Conservation (phyloP, 2,113 vertebrate species). For the Mungos mungo region DNA sequence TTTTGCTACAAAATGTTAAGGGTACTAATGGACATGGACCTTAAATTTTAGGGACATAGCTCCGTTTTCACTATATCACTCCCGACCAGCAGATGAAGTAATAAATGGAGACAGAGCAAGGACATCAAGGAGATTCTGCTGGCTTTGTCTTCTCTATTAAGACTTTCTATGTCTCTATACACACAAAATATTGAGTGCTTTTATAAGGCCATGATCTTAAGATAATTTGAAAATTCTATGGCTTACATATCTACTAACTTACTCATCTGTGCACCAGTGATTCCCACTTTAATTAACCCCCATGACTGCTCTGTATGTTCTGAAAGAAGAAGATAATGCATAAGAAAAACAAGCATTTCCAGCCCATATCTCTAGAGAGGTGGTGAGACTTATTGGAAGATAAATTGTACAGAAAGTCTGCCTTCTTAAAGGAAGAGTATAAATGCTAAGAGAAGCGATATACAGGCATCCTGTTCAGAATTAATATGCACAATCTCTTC, state of each 20-base stretch:
- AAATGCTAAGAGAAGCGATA: background rate
- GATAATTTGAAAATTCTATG: background rate
- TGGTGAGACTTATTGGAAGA: background rate
- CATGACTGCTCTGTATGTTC: background rate
- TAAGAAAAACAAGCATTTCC: slow-evolving; percentile 52
- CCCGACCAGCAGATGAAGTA: background rate
- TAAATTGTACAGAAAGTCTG: background rate
- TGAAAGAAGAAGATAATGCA: background rate
- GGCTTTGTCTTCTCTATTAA: background rate
- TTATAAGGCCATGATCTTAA: background rate
- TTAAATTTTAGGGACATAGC: background rate
- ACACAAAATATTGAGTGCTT: background rate
- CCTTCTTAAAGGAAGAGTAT: background rate
- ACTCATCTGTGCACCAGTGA: slow-evolving; percentile 41
- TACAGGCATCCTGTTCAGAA: background rate
- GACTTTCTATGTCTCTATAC: background rate
- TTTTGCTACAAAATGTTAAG: background rate
- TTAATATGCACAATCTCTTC: background rate
- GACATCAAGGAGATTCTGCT: background rate
- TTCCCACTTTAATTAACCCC: slow-evolving; percentile 58
- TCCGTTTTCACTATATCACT: background rate
- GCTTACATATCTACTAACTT: background rate
- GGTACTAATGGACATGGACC: background rate
- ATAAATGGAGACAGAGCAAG: background rate
- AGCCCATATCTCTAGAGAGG: slow-evolving; percentile 13